Percentiles rank a stretch among this genome's conserved stretches.
These are phyloP conservation scores for Gopherus flavomarginatus DNA, from an alignment of 2,113 vertebrate species.

Conservation along the genomic window DNA sequence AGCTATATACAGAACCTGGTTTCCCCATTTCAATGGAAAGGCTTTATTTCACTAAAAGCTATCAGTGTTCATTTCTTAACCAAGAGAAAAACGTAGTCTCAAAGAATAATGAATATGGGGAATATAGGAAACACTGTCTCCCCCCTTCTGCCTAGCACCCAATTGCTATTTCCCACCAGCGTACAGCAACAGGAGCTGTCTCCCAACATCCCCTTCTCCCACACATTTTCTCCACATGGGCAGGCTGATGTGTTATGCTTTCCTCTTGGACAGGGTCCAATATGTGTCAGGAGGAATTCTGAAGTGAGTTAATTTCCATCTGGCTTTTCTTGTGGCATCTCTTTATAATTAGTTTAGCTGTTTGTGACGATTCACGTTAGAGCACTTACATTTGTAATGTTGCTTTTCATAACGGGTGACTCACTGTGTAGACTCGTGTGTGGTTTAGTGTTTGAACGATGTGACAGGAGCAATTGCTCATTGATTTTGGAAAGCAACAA, in stretches of 20 bases:
- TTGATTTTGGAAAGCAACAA: neutral
- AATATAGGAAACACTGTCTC: neutral
- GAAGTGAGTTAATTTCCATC: neutral
- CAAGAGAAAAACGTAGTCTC: neutral
- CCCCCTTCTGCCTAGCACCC: neutral
- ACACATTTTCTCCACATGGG: neutral
- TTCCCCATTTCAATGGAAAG: neutral
- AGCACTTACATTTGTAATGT: neutral
- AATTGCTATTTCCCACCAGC: conserved; percentile 7
- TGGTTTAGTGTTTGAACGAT: rapidly evolving
- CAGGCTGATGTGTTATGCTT: neutral
- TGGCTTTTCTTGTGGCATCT: neutral
- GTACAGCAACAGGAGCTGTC: neutral
- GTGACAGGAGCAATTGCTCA: neutral
- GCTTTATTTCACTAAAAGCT: neutral
- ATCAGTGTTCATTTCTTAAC: neutral
- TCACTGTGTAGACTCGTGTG: neutral
- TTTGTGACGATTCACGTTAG: neutral
- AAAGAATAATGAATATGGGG: neutral
- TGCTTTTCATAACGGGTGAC: neutral
- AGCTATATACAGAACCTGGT: neutral
- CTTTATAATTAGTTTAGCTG: neutral
- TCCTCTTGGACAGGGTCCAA: neutral
- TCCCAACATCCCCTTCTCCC: neutral
- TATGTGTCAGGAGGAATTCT: neutral